phyloP scores from a whole-genome alignment of 2,797 vertebrate genomes.

The Phataginus tetradactyla region DNA sequence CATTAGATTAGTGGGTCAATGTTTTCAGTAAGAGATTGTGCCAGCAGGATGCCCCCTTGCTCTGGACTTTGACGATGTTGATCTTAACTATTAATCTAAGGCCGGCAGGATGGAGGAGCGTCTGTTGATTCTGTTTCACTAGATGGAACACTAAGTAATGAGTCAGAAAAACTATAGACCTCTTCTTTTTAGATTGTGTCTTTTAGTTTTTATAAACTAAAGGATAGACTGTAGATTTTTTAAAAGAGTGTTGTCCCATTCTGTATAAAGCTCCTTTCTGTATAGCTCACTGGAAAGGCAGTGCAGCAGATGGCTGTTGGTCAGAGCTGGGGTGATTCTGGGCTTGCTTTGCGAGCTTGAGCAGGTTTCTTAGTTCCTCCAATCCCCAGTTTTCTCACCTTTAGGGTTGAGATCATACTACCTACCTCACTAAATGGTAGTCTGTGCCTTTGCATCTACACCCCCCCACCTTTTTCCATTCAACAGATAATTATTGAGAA shows the following conservation, averaged over 20 bases:
- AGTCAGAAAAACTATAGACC: background rate
- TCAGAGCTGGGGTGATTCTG: conserved; percentile 27
- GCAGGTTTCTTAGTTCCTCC: background rate
- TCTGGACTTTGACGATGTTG: background rate
- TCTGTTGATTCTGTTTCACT: conserved; percentile 7
- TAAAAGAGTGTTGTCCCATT: background rate
- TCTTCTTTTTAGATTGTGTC: conserved; percentile 13
- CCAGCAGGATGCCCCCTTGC: background rate
- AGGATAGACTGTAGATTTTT: background rate
- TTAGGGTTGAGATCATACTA: background rate
- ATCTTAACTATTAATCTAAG: conserved; percentile 51
- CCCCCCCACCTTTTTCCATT: background rate
- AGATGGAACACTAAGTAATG: background rate
- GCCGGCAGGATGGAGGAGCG: background rate
- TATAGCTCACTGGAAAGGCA: background rate
- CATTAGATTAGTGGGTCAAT: background rate
- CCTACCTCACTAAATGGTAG: background rate
- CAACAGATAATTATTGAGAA: background rate
- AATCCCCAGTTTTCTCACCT: background rate
- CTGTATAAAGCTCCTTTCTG: conserved; percentile 64
- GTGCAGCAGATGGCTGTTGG: conserved; percentile 47
- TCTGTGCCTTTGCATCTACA: background rate
- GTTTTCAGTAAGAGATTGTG: background rate
- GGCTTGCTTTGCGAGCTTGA: conserved; percentile 15
- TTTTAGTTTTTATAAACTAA: conserved; percentile 42